Evolutionary conservation across 2,888 invertebrate genomes (phyloP).

Genomic region (Polyploca ridens): DNA sequence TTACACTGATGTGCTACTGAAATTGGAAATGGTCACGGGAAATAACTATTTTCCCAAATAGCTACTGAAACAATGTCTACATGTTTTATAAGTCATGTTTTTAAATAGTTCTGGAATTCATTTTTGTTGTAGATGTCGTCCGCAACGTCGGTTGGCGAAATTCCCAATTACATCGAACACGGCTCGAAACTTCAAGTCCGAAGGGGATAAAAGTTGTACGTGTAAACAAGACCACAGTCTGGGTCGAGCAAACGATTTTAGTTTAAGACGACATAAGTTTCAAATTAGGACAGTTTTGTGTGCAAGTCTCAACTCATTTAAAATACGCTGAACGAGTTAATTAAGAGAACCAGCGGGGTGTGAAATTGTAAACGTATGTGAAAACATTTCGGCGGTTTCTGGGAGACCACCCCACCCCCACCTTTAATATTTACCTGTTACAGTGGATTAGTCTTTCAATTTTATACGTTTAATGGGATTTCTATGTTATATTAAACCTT

Average conservation of each 20-base stretch:
- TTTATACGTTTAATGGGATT: slow-evolving; percentile 28
- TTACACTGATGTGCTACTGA: slow-evolving; percentile 5
- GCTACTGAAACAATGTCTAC: background rate
- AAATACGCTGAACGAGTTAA: slow-evolving; percentile 74
- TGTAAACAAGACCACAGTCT: slow-evolving; percentile 46
- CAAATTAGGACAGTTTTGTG: slow-evolving; percentile 51
- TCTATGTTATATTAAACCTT: background rate
- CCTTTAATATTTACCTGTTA: slow-evolving; percentile 36
- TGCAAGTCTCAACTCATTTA: slow-evolving; percentile 58
- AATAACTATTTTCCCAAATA: background rate
- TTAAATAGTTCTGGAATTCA: background rate
- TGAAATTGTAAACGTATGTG: slow-evolving; percentile 77
- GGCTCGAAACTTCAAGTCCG: slow-evolving; percentile 32
- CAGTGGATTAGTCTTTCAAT: slow-evolving; percentile 40
- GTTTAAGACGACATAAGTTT: slow-evolving; percentile 53
- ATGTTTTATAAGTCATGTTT: background rate
- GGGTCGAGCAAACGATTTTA: slow-evolving; percentile 41
- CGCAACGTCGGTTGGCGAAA: slow-evolving; percentile 14
- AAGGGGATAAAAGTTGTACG: slow-evolving; percentile 40
- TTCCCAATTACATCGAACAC: slow-evolving; percentile 31
- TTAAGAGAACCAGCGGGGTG: slow-evolving; percentile 68
- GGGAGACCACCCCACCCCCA: slow-evolving; percentile 35
- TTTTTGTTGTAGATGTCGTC: background rate
- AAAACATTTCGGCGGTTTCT: slow-evolving; percentile 65
- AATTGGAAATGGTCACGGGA: slow-evolving; percentile 6